These are phyloP conservation scores for Falco berigora DNA, from an alignment of 2,797 vertebrate genomes.

Conservation along the genomic window DNA sequence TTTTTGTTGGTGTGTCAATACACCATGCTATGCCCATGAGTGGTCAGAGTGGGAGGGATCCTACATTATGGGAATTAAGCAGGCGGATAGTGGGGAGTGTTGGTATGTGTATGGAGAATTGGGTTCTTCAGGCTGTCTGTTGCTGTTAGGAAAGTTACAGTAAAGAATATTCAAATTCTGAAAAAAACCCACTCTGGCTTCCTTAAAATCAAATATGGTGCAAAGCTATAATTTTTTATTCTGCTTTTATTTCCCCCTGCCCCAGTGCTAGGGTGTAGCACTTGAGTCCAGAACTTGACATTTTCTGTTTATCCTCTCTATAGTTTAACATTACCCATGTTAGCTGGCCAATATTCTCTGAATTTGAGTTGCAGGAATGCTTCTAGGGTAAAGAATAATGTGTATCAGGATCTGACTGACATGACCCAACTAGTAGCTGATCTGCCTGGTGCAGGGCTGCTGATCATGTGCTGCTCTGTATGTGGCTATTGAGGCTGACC, in stretches of 20 bases:
- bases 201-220: neutral
- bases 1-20: neutral
- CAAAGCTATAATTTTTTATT: neutral
- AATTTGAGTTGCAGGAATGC: neutral
- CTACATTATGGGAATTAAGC: neutral
- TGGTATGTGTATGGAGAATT: neutral
- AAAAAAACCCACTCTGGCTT: neutral
- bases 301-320: neutral
- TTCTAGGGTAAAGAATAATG: neutral
- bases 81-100: neutral
- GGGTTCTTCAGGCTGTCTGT: neutral
- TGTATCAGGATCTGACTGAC: neutral
- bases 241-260: neutral
- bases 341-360: neutral
- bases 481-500: neutral
- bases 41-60: neutral
- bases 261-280: neutral
- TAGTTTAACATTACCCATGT: neutral
- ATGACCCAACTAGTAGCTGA: neutral
- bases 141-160: neutral
- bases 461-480: neutral
- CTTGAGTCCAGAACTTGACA: neutral
- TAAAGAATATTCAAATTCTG: neutral
- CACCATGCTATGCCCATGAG: rapidly evolving
- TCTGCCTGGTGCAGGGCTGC: neutral